Base-by-base conservation (phyloP, 53 echinoderm and acorn worm species). In the Mesocentrotus franciscanus region DNA sequence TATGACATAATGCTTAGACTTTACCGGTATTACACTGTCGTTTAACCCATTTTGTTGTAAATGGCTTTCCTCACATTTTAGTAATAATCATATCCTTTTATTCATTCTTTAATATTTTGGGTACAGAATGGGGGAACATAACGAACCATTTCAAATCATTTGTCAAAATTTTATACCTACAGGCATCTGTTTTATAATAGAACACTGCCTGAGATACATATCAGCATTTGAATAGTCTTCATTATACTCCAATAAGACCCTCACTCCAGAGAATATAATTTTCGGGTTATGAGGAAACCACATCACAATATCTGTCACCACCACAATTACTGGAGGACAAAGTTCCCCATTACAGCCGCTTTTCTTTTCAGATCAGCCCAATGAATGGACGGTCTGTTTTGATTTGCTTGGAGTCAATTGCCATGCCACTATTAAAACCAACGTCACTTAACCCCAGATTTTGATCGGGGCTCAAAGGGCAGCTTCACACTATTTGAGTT, bases 231-330 rank as follows among this genome's bases (percentile, higher is more conserved):
- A 81, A 81, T 81, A 81, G 12, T 81, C 42, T 81, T 81, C 35
- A 81, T 81, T 36, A 81, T 81, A 36, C 20, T 81, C 42, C 42
- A 42, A 81, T 81, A 81, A 81, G 18, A 20, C 36, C 22, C 33
- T 39, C 18, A 42, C 42, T 81, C 81, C 7, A 42, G 81, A 81
- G 81, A 39, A 17, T 81, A 81, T 81, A 5, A 18, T 81, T 81
- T 81, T 42, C 81, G 20, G 42, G 36, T 81, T 81, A 81, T 81
- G 16, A 20, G 81, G 81, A 81, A 81, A 81, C 42, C 81, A 81
- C 81, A 81, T 81, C 81, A 81, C 81, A 81, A 36, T 39, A 42
- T 81, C 81, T 81, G 81, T 81, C 81, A 39, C 32, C 81, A 18
- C 18, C 39, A 20, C 42, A 81, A 81, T 81, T 42, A 81, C 22